phyloP scores from a whole-genome alignment of 2,113 vertebrate genomes.

The Urocynchramus pylzowi region DNA sequence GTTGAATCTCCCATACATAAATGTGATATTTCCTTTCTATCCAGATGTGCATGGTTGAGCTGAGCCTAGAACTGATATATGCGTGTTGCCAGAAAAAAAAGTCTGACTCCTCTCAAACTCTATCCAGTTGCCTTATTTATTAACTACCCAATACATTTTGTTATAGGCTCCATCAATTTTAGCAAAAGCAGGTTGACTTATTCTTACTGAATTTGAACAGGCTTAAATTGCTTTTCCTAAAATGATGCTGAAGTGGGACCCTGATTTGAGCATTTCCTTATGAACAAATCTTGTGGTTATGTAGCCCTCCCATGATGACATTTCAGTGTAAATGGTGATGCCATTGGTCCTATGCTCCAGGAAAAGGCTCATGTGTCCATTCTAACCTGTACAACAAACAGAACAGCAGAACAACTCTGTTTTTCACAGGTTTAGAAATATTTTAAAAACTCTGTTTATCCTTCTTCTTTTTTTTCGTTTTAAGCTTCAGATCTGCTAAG shows the following conservation, averaged over 20 bases:
- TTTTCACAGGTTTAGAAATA: background rate
- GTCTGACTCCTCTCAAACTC: background rate
- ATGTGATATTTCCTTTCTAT: background rate
- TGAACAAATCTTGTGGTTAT: background rate
- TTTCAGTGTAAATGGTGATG: background rate
- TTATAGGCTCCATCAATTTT: background rate
- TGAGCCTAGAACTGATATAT: background rate
- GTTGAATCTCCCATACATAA: constrained; percentile 27
- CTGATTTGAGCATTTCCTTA: background rate
- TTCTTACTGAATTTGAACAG: background rate
- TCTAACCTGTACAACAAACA: background rate
- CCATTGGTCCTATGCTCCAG: background rate
- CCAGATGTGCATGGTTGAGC: background rate
- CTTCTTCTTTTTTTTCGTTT: background rate
- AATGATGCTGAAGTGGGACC: background rate
- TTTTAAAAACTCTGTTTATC: background rate
- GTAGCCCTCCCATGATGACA: background rate
- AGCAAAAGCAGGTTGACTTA: background rate
- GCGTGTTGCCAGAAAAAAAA: background rate
- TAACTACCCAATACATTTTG: background rate
- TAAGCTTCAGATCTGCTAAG: background rate
- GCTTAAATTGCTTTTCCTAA: background rate
- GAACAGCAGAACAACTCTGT: background rate
- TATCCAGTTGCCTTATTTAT: background rate
- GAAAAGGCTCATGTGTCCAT: background rate